These are phyloP conservation scores for Esox niger DNA, from an alignment of 2,113 vertebrate genomes.

Conservation along the genomic window DNA sequence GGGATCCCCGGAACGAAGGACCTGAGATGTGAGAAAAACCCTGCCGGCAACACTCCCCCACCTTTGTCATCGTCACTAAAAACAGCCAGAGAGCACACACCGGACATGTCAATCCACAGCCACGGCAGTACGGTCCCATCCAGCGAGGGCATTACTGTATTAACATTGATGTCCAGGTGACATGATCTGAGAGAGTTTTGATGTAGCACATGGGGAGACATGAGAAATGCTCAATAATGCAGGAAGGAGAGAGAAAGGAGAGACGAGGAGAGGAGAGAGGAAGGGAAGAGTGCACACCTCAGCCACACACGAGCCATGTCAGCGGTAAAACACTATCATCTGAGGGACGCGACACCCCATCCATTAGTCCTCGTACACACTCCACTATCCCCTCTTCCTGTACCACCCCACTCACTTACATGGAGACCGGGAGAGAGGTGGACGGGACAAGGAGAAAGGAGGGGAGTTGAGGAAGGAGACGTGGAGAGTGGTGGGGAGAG, in stretches of 20 bases:
- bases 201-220: constrained; percentile 29
- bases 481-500: constrained; percentile 22
- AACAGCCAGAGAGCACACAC: constrained; percentile 29
- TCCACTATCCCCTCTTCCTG: constrained; percentile 24
- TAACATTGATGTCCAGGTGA: constrained; percentile 60
- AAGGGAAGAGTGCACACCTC: constrained; percentile 31
- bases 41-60: too few species aligned
- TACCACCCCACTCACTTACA: constrained; percentile 14
- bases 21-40: too few species aligned
- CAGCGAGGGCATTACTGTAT: background rate
- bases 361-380: constrained; percentile 58
- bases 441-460: constrained; percentile 39
- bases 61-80: background rate
- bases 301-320: constrained; percentile 35
- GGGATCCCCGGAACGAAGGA: too few species aligned
- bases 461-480: constrained; percentile 26
- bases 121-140: constrained; percentile 14
- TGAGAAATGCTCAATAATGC: constrained; percentile 61
- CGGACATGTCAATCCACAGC: constrained; percentile 37
- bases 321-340: constrained; percentile 60
- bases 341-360: constrained; percentile 50
- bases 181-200: constrained; percentile 63
- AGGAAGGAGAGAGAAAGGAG: constrained; percentile 31
- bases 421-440: background rate
- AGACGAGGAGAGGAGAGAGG: constrained; percentile 13